Evolutionary conservation across 2,888 invertebrate genomes (phyloP).

Genomic region (Cataglyphis albicans): DNA sequence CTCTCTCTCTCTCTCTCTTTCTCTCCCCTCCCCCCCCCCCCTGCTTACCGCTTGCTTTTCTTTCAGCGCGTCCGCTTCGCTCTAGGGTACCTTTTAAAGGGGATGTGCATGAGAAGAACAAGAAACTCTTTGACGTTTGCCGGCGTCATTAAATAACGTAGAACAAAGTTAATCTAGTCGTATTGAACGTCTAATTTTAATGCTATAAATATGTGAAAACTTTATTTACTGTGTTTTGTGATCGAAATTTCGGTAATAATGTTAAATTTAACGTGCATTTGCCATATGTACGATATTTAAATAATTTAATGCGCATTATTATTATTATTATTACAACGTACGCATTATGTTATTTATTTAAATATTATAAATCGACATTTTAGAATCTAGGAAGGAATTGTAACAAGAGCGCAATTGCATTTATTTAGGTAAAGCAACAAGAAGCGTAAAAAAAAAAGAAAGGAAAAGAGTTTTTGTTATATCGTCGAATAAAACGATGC

Average conservation of each 20-base stretch:
- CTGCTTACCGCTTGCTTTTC: constrained; percentile 26
- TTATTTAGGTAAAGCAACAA: not conserved
- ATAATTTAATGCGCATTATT: not conserved
- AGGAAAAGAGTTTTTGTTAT: constrained; percentile 18
- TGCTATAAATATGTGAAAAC: not conserved
- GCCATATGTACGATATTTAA: no score
- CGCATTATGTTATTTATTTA: not conserved
- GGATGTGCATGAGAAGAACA: constrained; percentile 42
- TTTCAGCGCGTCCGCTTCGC: constrained; percentile 26
- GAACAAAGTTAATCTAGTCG: not conserved
- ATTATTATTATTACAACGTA: not conserved
- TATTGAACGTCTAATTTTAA: constrained; percentile 1
- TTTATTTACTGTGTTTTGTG: not conserved
- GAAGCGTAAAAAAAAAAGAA: not conserved
- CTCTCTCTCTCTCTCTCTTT: no score
- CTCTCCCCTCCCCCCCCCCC: not conserved
- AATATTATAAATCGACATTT: not conserved
- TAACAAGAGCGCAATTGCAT: not conserved
- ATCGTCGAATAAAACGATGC: constrained; percentile 7
- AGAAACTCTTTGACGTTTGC: constrained; percentile 9
- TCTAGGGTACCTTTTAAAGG: constrained; percentile 47
- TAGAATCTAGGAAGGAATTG: not conserved
- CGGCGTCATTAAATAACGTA: not conserved
- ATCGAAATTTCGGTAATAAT: not conserved
- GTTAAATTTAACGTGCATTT: not conserved